Percentiles rank a stretch among this genome's conserved stretches.
Evolutionary conservation across 2,113 vertebrate species (phyloP).

Genomic region (Phycodurus eques): DNA sequence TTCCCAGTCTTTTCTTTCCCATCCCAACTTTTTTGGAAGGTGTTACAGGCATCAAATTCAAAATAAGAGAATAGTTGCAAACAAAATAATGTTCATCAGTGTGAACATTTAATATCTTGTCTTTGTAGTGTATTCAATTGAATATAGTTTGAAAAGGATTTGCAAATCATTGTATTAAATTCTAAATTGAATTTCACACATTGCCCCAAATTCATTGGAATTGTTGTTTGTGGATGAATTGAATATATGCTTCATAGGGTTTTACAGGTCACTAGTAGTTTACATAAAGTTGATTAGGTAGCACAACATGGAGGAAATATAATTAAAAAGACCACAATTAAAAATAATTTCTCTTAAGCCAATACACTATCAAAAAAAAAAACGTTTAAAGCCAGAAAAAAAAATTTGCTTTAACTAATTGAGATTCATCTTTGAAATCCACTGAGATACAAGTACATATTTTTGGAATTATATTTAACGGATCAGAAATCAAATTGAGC

Average conservation of each 20-base stretch:
- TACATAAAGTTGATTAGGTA: background rate
- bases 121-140: too few species aligned
- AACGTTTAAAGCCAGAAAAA: background rate
- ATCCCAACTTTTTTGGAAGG: too few species aligned
- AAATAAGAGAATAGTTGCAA: too few species aligned
- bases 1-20: too few species aligned
- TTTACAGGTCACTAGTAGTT: background rate
- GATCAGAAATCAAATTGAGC: slow-evolving; percentile 21
- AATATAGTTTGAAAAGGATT: too few species aligned
- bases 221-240: too few species aligned
- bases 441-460: slow-evolving; percentile 7
- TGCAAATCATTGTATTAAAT: too few species aligned
- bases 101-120: too few species aligned
- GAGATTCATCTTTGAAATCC: background rate
- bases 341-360: background rate
- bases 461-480: slow-evolving; percentile 33
- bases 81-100: too few species aligned
- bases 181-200: too few species aligned
- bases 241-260: background rate
- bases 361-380: background rate
- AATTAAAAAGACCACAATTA: background rate
- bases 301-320: background rate
- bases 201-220: too few species aligned
- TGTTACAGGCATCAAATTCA: too few species aligned
- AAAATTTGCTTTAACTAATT: background rate